Base-by-base conservation (phyloP, 2,888 invertebrate species). In the Abscondita cerata region DNA sequence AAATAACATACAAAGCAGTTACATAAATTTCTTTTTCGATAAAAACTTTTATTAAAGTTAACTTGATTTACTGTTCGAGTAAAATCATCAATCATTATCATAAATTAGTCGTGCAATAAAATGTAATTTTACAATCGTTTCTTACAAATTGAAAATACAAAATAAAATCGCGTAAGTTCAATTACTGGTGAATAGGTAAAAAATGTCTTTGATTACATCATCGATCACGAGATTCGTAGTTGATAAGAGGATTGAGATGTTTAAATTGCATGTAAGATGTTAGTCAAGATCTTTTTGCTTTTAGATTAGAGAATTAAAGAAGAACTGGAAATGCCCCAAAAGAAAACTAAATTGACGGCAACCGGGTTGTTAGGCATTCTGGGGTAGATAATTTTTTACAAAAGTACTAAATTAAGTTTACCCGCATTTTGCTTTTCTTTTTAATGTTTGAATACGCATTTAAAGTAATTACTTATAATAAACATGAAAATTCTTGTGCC, bases 221-320 rank as follows among this genome's bases (percentile, higher is more conserved):
- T 76, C 74, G 70, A 75, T 75, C 75, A 75, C 70, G 48, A 70
- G 72, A 70, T 73, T 72, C 73, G 72, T 70, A 73, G 69, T 70
- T 71, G 75, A 76, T 75, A 72, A 69, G 64, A 19, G 70, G 73
- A 73, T 75, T 70, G 71, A 74, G 72, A 74, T 73, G 74, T 71
- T 73, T 69, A 73, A 74, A 74, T 75, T 73, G 72, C 74, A 73
- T 75, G 75, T 73, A 74, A 72, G 74, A 72, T 72, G 71, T 70
- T 65, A 67, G 72, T 63, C 59, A 69, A 68, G 64, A 67, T 59
- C 67, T 65, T 73, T 73, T 72, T 72, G 68, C 70, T 61, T 53
- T 61, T 50, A 67, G 72, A 74, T 74, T 74, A 75, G 69, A 70
- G 70, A 73, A 75, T 74, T 75, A 73, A 74, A 73, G 69, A 67